These are phyloP conservation scores for Stenchaetothrips biformis DNA, from an alignment of 2,888 invertebrate species.

Conservation along the genomic window DNA sequence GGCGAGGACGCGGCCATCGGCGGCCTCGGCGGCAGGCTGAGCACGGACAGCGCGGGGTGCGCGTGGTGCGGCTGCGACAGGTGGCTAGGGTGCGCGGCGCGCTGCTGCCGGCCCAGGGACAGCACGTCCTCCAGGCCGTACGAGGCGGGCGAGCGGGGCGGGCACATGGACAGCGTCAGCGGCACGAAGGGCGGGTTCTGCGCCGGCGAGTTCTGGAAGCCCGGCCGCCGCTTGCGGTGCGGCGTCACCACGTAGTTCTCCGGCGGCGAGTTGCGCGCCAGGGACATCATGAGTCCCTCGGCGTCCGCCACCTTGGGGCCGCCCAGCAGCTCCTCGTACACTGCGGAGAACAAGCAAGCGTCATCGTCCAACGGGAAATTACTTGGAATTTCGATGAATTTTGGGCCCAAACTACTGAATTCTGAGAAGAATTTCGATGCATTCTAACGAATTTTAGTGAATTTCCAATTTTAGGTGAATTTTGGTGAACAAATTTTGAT, in stretches of 20 bases:
- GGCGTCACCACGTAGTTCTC: constrained; percentile 84
- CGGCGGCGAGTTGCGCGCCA: constrained; percentile 65
- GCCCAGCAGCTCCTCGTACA: constrained; percentile 36
- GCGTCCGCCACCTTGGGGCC: constrained; percentile 55
- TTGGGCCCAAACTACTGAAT: too few relatives aligned
- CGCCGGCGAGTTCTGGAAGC: constrained; percentile 81
- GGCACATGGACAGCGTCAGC: constrained; percentile 63
- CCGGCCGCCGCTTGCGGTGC: constrained; percentile 77
- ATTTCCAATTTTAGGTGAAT: too few relatives aligned
- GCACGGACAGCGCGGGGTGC: constrained; percentile 81
- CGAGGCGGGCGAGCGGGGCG: not conserved
- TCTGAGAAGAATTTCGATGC: too few relatives aligned
- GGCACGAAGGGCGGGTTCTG: constrained; percentile 84
- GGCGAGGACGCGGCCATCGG: constrained; percentile 48
- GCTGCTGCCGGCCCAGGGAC: constrained; percentile 40
- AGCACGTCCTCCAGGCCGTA: constrained; percentile 17
- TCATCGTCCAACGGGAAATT: too few relatives aligned
- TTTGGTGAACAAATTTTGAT: too few relatives aligned
- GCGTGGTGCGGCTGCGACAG: constrained; percentile 82
- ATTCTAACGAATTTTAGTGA: too few relatives aligned
- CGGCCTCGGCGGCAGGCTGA: constrained; percentile 76
- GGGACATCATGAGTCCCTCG: constrained; percentile 49
- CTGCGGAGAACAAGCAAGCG: too few relatives aligned
- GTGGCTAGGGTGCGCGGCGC: constrained; percentile 70
- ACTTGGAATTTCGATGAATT: too few relatives aligned